Evolutionary conservation across 2,113 vertebrate species (phyloP), one percentile per base, ranked within the genome.

Genomic region (Bothrops jararaca): DNA sequence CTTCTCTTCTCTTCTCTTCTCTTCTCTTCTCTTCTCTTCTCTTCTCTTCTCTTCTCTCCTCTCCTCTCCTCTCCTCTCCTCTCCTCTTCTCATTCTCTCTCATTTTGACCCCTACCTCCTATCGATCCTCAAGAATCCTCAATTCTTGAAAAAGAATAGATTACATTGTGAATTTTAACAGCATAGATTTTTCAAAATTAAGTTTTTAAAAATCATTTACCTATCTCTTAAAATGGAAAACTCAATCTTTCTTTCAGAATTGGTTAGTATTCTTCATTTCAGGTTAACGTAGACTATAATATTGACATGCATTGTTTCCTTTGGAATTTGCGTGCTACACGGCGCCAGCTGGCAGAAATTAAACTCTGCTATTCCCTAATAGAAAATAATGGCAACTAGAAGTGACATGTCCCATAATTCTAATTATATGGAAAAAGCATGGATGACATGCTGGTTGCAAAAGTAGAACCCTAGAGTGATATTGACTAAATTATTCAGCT

Each of bases 381-480:
- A 88, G 56, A 91, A 91, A 80, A 90, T 92, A 94, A 93, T 10
- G 58, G 88, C 54, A 94, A 57, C 85, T 74, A 29, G 91, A 39
- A 85, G 93, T 85, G 93, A 34, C 85, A 86, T 94, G 94, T 94
- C 53, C 89, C 39, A n/a, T 93, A 94, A 42, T 86, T 29, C 53
- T 94, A 69, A 53, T 52, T 92, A 80, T 34, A 50, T 26, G 85
- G 57, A 89, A 94, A 92, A 69, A 90, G 92, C 95, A 90, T 92
- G 94, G 34, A 93, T 93, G 94, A 92, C 34, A 45, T 93, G 52
- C 91, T 94, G 94, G 91, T 93, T 45, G 87, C 69, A 92, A 92
- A 93, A 94, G 90, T 69, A 90, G 94, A 95, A 94, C 87, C 18
- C 29, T 94, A 93, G 26, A 89, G 93, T 94, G 94, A 86, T 89